These are phyloP conservation scores for Dastarcus helophoroides DNA, from an alignment of 2,888 invertebrate genomes.

Conservation along the genomic window DNA sequence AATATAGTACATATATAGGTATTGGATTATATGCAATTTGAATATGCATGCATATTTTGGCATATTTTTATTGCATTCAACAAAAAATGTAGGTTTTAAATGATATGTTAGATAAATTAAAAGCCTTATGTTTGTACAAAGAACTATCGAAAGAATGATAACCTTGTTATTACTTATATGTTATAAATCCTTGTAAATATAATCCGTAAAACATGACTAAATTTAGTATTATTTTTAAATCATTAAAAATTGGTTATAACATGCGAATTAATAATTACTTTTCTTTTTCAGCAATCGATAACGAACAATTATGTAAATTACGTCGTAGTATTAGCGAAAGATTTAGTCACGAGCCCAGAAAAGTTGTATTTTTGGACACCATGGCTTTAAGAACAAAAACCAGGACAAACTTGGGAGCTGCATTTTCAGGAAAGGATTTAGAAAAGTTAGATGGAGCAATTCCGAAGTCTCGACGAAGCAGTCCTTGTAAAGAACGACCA, in stretches of 20 bases:
- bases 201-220: too few species aligned
- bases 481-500: constrained; percentile 28
- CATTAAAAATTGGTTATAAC: constrained; percentile 8
- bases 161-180: too few species aligned
- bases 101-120: too few species aligned
- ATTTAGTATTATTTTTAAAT: too few species aligned
- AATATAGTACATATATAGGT: too few species aligned
- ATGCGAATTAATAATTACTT: not conserved
- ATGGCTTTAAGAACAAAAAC: constrained; percentile 64
- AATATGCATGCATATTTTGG: too few species aligned
- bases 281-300: constrained; percentile 15
- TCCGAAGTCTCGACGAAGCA: constrained; percentile 21
- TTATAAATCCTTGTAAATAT: too few species aligned
- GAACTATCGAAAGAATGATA: too few species aligned
- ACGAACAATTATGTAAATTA: constrained; percentile 22
- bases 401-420: constrained; percentile 50
- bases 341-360: constrained; percentile 24
- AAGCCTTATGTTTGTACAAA: too few species aligned
- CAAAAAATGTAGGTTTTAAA: too few species aligned
- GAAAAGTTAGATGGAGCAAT: constrained; percentile 28
- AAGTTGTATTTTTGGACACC: constrained; percentile 64
- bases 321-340: constrained; percentile 38
- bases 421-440: constrained; percentile 40
- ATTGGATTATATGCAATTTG: too few species aligned
- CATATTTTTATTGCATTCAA: too few species aligned